Percentiles rank a stretch among this genome's conserved stretches.
Evolutionary conservation across 2,113 vertebrate species (phyloP).

Genomic region (Siniperca chuatsi): DNA sequence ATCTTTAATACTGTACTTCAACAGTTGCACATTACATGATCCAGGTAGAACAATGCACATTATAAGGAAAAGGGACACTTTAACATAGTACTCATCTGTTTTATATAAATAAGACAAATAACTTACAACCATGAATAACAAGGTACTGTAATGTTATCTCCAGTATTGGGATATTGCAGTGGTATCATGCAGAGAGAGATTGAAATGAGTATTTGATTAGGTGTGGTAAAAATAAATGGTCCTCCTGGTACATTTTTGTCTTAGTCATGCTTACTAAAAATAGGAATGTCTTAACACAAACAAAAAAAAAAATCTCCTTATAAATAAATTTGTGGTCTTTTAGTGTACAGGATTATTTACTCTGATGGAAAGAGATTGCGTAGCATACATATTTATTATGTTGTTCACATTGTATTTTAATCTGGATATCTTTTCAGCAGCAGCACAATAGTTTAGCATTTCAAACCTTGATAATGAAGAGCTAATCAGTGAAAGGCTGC

Average conservation of each 20-base stretch:
- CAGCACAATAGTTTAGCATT: conserved; percentile 72
- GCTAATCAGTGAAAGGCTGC: conserved; percentile 65
- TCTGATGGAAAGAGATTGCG: conserved; percentile 29
- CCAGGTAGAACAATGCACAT: conserved; percentile 26
- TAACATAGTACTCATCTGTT: conserved; percentile 85
- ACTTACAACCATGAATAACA: conserved; percentile 89
- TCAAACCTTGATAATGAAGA: conserved; percentile 58
- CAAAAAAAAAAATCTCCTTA: conserved; percentile 22
- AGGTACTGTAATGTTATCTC: conserved; percentile 85
- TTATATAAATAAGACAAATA: conserved; percentile 93
- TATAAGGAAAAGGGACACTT: conserved; percentile 83
- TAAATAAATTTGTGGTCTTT: conserved; percentile 47
- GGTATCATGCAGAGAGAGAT: conserved; percentile 81
- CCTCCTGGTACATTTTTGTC: conserved; percentile 33
- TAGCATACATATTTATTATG: conserved; percentile 39
- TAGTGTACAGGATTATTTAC: conserved; percentile 16
- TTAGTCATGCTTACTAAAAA: conserved; percentile 25
- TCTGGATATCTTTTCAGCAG: conserved; percentile 68
- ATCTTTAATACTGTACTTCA: not conserved
- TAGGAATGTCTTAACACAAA: conserved; percentile 31
- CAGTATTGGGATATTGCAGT: conserved; percentile 84
- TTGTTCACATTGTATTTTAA: conserved; percentile 64
- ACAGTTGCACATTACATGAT: not conserved
- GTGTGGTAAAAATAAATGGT: conserved; percentile 23
- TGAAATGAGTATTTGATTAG: not conserved